A percentile compares a stretch with the other conserved stretches of the same genome.
Evolutionary conservation across 2,797 vertebrate genomes (phyloP).

Genomic region (Microtus obscurus): DNA sequence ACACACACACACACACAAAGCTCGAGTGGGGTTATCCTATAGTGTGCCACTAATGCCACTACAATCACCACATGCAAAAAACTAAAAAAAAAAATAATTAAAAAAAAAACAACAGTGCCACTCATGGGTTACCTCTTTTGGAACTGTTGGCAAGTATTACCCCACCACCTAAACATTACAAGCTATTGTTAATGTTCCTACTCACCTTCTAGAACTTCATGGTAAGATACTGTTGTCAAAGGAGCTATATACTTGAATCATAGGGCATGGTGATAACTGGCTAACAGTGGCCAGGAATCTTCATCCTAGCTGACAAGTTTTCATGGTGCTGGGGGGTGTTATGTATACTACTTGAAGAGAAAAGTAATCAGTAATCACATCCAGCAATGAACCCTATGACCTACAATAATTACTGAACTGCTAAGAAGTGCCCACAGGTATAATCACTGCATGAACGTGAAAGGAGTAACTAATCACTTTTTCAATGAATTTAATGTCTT

Average conservation of each 20-base stretch:
- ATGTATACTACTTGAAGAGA: not conserved
- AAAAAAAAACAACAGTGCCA: not conserved
- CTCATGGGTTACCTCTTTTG: not conserved
- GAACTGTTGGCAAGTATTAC: not conserved
- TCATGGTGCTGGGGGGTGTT: not conserved
- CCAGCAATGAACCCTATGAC: not conserved
- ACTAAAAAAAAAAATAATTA: not conserved
- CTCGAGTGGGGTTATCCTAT: not conserved
- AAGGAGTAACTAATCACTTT: not conserved
- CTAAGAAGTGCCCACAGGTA: not conserved
- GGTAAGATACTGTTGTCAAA: too few relatives aligned
- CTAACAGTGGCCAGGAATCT: not conserved
- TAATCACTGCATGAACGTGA: not conserved
- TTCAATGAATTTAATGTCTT: too few relatives aligned
- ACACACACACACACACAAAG: not conserved
- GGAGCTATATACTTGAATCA: not conserved
- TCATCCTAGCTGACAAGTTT: not conserved
- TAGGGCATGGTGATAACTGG: too few relatives aligned
- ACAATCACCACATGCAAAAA: not conserved
- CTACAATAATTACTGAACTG: not conserved
- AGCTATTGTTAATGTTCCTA: not conserved
- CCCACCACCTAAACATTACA: not conserved
- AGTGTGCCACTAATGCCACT: not conserved
- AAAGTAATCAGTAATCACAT: not conserved
- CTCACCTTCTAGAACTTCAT: not conserved